Evolutionary conservation across 1,140 invertebrate genomes (phyloP), one percentile per base, ranked within the genome.

Genomic region (Matsumurasca onukii): DNA sequence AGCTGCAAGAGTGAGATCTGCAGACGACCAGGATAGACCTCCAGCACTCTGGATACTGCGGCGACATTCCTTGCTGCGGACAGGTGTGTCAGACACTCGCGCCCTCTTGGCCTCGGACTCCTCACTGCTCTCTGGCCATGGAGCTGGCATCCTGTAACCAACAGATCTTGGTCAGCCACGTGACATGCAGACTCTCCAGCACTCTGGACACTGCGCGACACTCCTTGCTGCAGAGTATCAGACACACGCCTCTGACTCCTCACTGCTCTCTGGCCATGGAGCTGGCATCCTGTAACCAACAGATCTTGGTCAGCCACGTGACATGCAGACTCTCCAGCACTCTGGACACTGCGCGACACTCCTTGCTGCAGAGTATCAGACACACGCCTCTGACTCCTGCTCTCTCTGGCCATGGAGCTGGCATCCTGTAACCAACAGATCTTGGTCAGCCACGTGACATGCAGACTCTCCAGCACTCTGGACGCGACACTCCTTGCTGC

Each of bases 1-100:
- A 0, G 66, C 66, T 2, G 66, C 39, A 45, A 67, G 29, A 12
- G 52, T n/a, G 1, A 67, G 39, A n/a, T 67, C 66, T 55, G 66
- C 31, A 17, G 49, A 55, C 27, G 49, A 55, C 66, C 66, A 67
- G 15, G 29, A 48, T 12, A 67, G 17, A 22, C 49, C 45, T 12
- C 49, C 49, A 31, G 3, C 51, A 3, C 39, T 27, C 15, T 57
- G 29, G 27, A 20, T 55, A 20, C 30, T 29, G 22, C 31, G 48
- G n/a, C 51, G 20, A 31, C 3, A 22, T n/a, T 52, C 31, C 22
- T 22, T 34, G n/a, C n/a, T 51, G 27, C 27, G 30, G 1, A 24
- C 12, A 27, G 24, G 29, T 3, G 29, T 51, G 22, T 31, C 39
- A 0, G 66, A 55, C 15, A 30, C 20, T n/a, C 66, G 66, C 15